phyloP scores from a whole-genome alignment of 2,888 invertebrate species.

The Drosophila neotestacea region DNA sequence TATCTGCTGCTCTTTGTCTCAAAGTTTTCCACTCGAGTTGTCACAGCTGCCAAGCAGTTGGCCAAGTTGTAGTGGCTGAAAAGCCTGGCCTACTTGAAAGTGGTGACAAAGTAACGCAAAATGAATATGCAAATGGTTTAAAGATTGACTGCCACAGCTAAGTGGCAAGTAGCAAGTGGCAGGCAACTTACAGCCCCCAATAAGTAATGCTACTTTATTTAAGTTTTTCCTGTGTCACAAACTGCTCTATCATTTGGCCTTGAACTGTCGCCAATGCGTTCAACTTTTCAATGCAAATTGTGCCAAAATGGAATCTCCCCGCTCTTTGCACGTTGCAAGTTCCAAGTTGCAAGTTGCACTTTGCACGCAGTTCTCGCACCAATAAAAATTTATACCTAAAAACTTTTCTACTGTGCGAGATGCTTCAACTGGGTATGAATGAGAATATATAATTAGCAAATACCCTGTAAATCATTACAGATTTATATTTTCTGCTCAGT shows the following conservation, averaged over 20 bases:
- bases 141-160: slow-evolving; percentile 45
- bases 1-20: slow-evolving; percentile 39
- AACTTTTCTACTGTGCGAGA: slow-evolving; percentile 29
- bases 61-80: slow-evolving; percentile 33
- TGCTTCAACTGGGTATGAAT: neutral
- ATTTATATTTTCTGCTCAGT: too few species aligned
- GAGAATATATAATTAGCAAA: neutral
- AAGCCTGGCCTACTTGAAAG: slow-evolving; percentile 38
- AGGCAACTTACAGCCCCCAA: slow-evolving; percentile 18
- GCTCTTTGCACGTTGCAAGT: slow-evolving; percentile 10
- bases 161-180: slow-evolving; percentile 32
- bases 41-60: slow-evolving; percentile 24
- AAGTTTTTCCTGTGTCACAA: slow-evolving; percentile 55
- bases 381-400: slow-evolving; percentile 32
- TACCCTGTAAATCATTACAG: neutral
- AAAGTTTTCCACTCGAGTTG: slow-evolving; percentile 53
- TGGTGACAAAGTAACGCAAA: slow-evolving; percentile 69
- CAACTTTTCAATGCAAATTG: slow-evolving; percentile 48
- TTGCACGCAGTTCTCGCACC: slow-evolving; percentile 41
- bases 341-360: slow-evolving; percentile 26
- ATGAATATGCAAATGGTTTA: slow-evolving; percentile 74
- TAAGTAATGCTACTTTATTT: slow-evolving; percentile 71
- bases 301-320: slow-evolving; percentile 11
- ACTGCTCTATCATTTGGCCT: slow-evolving; percentile 44
- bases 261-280: slow-evolving; percentile 40